Evolutionary conservation across 2,797 vertebrate species (phyloP), one percentile per base, ranked within the genome.

Genomic region (Mormyrus hasselquistii): DNA sequence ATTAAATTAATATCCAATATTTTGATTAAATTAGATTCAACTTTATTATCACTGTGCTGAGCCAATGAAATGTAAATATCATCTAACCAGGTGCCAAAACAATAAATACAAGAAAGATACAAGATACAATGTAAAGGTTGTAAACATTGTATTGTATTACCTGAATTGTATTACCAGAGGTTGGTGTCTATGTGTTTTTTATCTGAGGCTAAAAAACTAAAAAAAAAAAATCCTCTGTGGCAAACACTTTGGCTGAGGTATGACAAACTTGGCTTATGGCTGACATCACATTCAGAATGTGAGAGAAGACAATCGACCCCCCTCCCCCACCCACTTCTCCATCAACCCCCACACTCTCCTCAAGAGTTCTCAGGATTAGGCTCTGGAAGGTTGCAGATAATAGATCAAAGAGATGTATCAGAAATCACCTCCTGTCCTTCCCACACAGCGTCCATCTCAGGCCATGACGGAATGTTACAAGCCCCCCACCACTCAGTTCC

Each of bases 361-460:
- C 90, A 91, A 94, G 92, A 92, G 94, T 93, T 92, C 91, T 93
- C 91, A 90, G 93, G 95, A 95, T 95, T 95, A 95, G 92, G 91
- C 93, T 92, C 93, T 95, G 94, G 93, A 95, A 94, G 93, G 94
- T 94, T 94, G 93, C 88, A 94, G 95, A 95, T 96, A 96, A 96
- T 94, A 94, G 94, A 96, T 96, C 95, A 96, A 96, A 96, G 94
- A 93, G 89, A 92, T 90, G 89, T 91, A 93, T 91, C 92, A 38
- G 90, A 93, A 90, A 93, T 91, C 91, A 92, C 91, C 91, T 91
- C 89, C 91, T 91, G 91, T 86, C 90, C 94, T 93, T 91, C 92
- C 92, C 94, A 93, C 93, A 89, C 90, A 92, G 92, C 57, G 88
- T 91, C 50, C 91, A 91, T 93, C 92, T 92, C 93, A 92, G 93